These are phyloP conservation scores for Drosophila planitibia DNA, from an alignment of 2,888 invertebrate species.

Conservation along the genomic window DNA sequence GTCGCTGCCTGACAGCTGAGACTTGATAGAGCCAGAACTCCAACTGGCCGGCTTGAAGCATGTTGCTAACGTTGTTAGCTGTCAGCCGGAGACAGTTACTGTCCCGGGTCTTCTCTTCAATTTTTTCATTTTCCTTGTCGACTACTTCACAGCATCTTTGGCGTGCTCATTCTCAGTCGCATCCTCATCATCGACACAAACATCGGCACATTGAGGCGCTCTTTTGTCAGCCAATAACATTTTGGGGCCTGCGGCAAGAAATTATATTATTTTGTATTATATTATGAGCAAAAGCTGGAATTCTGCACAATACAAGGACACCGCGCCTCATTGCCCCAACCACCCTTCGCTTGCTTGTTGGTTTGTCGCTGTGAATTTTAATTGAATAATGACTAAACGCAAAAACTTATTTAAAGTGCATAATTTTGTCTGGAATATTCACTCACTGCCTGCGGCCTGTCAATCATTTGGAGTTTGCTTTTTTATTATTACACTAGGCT, in stretches of 20 bases:
- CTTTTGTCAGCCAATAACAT: slow-evolving; percentile 61
- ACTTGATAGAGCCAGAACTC: slow-evolving; percentile 21
- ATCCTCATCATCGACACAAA: slow-evolving; percentile 22
- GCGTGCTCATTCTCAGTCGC: slow-evolving; percentile 17
- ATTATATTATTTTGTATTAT: slow-evolving; percentile 44
- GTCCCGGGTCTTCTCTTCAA: slow-evolving; percentile 12
- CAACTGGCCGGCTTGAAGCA: slow-evolving; percentile 27
- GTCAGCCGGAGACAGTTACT: slow-evolving; percentile 34
- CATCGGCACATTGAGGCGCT: slow-evolving; percentile 37
- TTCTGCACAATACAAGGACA: slow-evolving; percentile 19
- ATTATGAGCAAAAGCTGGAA: slow-evolving; percentile 40
- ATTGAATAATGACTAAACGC: slow-evolving; percentile 69
- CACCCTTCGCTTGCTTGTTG: neutral
- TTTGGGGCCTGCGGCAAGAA: slow-evolving; percentile 38
- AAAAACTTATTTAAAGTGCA: slow-evolving; percentile 71
- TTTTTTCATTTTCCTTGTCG: neutral
- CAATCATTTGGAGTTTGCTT: slow-evolving; percentile 52
- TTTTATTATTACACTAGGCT: slow-evolving; percentile 12
- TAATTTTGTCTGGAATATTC: slow-evolving; percentile 49
- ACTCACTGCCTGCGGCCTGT: slow-evolving; percentile 37
- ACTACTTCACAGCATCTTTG: slow-evolving; percentile 18
- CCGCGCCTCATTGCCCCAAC: neutral
- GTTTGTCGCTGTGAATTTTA: slow-evolving; percentile 49
- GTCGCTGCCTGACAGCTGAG: slow-evolving; percentile 17
- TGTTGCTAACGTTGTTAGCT: slow-evolving; percentile 55